Evolutionary conservation across 37 sponge, comb jelly and placozoan species (phyloP).

Genomic region (Geodia barretti): DNA sequence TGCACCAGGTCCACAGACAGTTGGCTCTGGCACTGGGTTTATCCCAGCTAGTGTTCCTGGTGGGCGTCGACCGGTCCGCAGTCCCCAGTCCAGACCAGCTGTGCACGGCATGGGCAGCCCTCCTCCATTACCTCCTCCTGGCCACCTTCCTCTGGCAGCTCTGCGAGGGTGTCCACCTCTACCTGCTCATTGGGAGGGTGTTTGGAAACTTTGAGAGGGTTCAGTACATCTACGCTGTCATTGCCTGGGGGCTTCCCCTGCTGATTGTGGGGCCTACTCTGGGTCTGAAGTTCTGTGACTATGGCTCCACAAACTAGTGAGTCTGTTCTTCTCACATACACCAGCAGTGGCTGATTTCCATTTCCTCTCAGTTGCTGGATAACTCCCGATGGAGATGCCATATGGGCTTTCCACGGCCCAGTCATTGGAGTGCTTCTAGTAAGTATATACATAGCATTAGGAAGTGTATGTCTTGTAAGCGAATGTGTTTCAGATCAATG

Average conservation of each 20-base stretch:
- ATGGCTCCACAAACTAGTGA: slow-evolving; percentile 65
- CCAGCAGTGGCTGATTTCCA: background rate
- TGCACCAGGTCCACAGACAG: slow-evolving; percentile 69
- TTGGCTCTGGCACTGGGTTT: slow-evolving; percentile 71
- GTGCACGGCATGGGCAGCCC: slow-evolving; percentile 60
- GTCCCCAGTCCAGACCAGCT: slow-evolving; percentile 60
- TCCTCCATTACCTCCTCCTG: slow-evolving; percentile 75
- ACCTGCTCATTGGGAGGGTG: slow-evolving; percentile 55
- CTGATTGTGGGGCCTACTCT: slow-evolving; percentile 68
- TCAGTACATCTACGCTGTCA: slow-evolving; percentile 39
- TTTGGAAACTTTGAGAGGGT: slow-evolving; percentile 56
- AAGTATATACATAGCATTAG: slow-evolving; percentile 6
- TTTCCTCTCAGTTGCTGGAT: slow-evolving; percentile 65
- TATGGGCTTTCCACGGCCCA: slow-evolving; percentile 73
- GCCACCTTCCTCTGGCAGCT: slow-evolving; percentile 79
- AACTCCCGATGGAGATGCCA: slow-evolving; percentile 23
- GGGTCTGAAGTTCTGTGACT: slow-evolving; percentile 72
- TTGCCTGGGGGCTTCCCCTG: slow-evolving; percentile 64
- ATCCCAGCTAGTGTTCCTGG: slow-evolving; percentile 68
- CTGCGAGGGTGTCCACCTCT: slow-evolving; percentile 71
- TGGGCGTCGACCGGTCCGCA: slow-evolving; percentile 71
- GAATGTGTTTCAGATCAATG: slow-evolving; percentile 39
- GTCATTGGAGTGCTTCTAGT: slow-evolving; percentile 59
- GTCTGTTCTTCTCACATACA: background rate
- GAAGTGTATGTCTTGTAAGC: background rate